phyloP scores from a whole-genome alignment of 2,113 vertebrate genomes.

The Eira barbara region DNA sequence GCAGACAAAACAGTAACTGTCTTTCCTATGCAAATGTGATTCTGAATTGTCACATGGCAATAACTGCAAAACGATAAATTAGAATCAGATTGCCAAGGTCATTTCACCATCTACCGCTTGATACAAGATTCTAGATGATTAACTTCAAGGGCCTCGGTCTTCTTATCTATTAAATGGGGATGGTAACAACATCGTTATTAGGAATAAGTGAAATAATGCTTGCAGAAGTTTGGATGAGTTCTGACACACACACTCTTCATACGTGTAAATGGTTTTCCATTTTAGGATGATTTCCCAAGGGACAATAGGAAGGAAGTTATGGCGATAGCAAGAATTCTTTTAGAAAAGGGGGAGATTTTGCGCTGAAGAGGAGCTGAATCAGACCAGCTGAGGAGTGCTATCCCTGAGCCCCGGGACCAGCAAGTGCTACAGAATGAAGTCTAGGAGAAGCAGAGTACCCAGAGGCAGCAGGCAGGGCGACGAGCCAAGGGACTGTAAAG shows the following conservation, averaged over 20 bases:
- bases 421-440: background rate
- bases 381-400: background rate
- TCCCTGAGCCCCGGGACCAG: background rate
- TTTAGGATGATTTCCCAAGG: background rate
- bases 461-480: conserved; percentile 7
- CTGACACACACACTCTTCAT: background rate
- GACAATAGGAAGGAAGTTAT: background rate
- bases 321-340: conserved; percentile 25
- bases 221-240: background rate
- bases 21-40: conserved; percentile 31
- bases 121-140: background rate
- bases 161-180: conserved; percentile 34
- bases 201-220: conserved; percentile 27
- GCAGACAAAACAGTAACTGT: background rate
- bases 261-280: conserved; percentile 5
- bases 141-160: background rate
- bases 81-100: conserved; percentile 21
- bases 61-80: background rate
- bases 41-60: conserved; percentile 6
- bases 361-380: background rate
- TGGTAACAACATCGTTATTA: background rate
- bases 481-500: conserved; percentile 33
- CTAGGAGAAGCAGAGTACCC: background rate
- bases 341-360: background rate
- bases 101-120: background rate